Base-by-base conservation (phyloP, 2,888 invertebrate species). In the Mechanitis mazaeus region DNA sequence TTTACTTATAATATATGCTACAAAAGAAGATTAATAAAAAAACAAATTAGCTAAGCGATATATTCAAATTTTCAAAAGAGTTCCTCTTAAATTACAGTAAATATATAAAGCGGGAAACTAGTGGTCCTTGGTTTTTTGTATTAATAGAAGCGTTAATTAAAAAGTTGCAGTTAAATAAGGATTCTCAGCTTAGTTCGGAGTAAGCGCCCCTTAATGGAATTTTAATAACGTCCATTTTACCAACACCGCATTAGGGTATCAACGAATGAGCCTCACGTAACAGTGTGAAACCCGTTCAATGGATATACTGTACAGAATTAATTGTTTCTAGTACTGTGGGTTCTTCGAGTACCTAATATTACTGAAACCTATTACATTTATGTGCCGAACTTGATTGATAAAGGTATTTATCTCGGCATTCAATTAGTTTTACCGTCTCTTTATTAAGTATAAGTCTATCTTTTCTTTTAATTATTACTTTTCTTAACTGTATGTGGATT, bases 131-230 rank as follows among this genome's bases (percentile, higher is more conserved):
- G 73, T 77, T 57, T 74, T 83, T 77, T 81, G 77, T 74, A 71
- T 76, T 79, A 75, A 79, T 77, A 78, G 75, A 74, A 73, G 74
- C 71, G 71, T 81, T 85, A 84, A 84, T 85, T 83, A 84, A 84
- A 83, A 84, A 81, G 77, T 81, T 80, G 76, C 77, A 79, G 76
- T 79, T 69, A 69, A 73, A 68, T 76, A 76, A 73, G 79, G 78
- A 75, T 78, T 76, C 77, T 70, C 70, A 66, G 71, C 59, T 68
- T 62, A 68, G 75, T 74, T 70, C 63, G 56, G 63, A 62, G 64
- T 66, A 65, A 68, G 66, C 64, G 69, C 67, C 64, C 66, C 64
- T 74, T 76, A 76, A 78, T 76, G 73, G 74, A 75, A 77, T 78
- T 78, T 79, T 78, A 78, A 80, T 78, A 78, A 75, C 72, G 68